Evolutionary conservation across 2,888 invertebrate species (phyloP).

Genomic region (Sericinus montela): DNA sequence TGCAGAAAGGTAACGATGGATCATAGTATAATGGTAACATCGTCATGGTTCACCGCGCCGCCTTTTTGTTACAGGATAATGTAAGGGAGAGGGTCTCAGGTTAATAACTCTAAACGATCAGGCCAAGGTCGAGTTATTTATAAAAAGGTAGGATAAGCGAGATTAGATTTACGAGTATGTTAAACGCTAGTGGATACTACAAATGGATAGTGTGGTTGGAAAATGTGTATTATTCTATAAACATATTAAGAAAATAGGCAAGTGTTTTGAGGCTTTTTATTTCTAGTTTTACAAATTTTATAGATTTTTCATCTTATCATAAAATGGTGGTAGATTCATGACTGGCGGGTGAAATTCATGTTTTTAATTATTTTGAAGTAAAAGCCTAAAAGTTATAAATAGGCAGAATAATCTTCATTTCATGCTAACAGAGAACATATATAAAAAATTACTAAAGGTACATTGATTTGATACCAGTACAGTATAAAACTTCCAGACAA

Average conservation of each 20-base stretch:
- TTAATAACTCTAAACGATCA: conserved; percentile 38
- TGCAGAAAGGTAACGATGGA: conserved; percentile 26
- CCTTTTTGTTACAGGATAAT: conserved; percentile 35
- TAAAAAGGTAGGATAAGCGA: conserved; percentile 30
- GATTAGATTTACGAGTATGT: conserved; percentile 6
- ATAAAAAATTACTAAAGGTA: too few relatives aligned
- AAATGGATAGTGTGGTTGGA: conserved; percentile 1
- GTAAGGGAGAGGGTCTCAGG: conserved; percentile 40
- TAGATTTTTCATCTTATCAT: too few relatives aligned
- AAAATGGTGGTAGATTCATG: too few relatives aligned
- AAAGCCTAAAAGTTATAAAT: too few relatives aligned
- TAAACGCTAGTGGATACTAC: conserved; percentile 11
- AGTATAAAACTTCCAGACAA: too few relatives aligned
- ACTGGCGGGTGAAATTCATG: too few relatives aligned
- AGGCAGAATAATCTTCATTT: too few relatives aligned
- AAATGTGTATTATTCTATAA: conserved; percentile 6
- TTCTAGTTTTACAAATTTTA: too few relatives aligned
- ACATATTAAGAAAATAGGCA: not conserved
- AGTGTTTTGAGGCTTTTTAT: too few relatives aligned
- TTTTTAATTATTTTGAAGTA: too few relatives aligned
- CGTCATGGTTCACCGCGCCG: conserved; percentile 46
- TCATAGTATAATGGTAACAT: conserved; percentile 40
- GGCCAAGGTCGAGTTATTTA: conserved; percentile 46
- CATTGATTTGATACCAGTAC: too few relatives aligned
- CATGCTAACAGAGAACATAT: too few relatives aligned